Base-by-base conservation (phyloP, 2,888 invertebrate genomes). In the Leucophenga maculata region DNA sequence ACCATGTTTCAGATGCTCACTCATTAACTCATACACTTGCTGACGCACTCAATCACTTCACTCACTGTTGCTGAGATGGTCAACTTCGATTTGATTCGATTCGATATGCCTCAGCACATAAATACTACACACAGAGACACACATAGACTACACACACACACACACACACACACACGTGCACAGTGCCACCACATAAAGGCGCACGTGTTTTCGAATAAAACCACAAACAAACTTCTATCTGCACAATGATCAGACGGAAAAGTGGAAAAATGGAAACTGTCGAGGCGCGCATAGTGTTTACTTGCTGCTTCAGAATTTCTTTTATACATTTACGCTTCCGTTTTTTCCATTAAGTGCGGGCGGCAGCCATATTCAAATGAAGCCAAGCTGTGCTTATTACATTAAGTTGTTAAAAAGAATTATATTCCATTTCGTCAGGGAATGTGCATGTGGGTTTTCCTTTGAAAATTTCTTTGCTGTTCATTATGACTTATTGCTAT, bases 1-100 rank as follows among this genome's bases (percentile, higher is more conserved):
- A 26, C 26, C 2, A 26, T 26, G 80, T 80, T 80, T 79, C 76
- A 78, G 73, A 78, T 73, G 72, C 72, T 75, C 77, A 68, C 76
- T 75, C 78, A 72, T 73, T 75, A 65, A 68, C 77, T 54, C 72
- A 55, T 69, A 71, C 74, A 71, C 72, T 3, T 11, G 18, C 46
- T 46, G 18, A 44, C 75, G 64, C 72, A 67, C 69, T 54, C 48
- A 16, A 18, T 1, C 67, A 14, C 55, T n/a, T 20, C 48, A 31
- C n/a, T 55, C 60, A 62, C 59, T 39, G 39, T 14, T 46, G 50
- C 39, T 65, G 39, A 39, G 9, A 55, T 16, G 26, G 13, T 55
- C 55, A 55, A 55, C 26, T 55, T 22, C 55, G 13, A 55, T 20
- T 55, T 55, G 22, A 55, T 20, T 39, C 39, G 39, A 39, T 39